Percentiles rank a stretch among this genome's conserved stretches.
Conservation (phyloP, 2,888 invertebrate species). For the Noctua janthe region DNA sequence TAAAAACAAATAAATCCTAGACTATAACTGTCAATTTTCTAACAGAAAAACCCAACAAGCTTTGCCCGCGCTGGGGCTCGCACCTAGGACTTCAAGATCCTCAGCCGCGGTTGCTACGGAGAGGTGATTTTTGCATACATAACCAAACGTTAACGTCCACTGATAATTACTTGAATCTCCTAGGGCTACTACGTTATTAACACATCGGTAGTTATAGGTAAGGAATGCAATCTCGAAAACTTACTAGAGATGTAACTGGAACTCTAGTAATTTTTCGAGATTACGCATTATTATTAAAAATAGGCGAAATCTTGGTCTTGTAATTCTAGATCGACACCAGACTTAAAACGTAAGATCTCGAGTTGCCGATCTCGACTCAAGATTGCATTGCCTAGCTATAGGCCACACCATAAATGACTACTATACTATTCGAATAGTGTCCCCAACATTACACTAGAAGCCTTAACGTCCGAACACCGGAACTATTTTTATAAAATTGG, state of each 20-base stretch:
- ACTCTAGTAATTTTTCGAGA: background rate
- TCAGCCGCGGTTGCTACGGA: conserved; percentile 57
- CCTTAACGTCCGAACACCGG: too few relatives aligned
- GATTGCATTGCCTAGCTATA: background rate
- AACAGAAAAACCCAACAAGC: conserved; percentile 62
- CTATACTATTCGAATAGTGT: background rate
- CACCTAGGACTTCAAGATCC: conserved; percentile 59
- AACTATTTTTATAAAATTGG: background rate
- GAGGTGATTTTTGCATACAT: conserved; percentile 56
- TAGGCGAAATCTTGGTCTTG: background rate
- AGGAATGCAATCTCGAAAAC: background rate
- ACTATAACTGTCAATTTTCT: conserved; percentile 61
- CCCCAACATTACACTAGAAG: background rate
- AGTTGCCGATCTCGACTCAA: background rate
- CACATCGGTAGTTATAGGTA: background rate
- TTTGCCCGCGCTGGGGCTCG: conserved; percentile 57
- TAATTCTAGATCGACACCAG: background rate
- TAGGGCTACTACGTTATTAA: background rate
- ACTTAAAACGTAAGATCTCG: background rate
- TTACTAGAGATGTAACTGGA: background rate
- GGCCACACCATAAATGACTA: background rate
- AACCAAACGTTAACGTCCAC: conserved; percentile 18
- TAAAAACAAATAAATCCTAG: conserved; percentile 6
- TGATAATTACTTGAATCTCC: background rate
- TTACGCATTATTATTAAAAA: background rate